Evolutionary conservation across 1,140 invertebrate genomes (phyloP), one percentile per base, ranked within the genome.

Genomic region (Bicyclus anynana): DNA sequence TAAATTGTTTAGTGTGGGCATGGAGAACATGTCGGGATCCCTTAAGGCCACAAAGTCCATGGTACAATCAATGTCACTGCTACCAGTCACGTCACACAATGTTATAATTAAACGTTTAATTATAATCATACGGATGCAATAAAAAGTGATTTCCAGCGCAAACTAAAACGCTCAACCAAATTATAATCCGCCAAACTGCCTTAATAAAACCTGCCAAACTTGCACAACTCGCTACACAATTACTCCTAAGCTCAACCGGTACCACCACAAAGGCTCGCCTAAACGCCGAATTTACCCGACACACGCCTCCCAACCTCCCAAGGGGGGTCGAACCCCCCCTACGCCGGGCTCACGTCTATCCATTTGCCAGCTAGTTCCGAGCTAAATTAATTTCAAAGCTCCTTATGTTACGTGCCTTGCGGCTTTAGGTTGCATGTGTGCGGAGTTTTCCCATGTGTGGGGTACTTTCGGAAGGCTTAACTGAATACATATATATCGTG

Each of bases 321-420:
- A n/a, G 53, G 72, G 73, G 62, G 56, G 58, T 20, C 4, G 12
- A 20, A 16, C 42, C 21, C 60, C 72, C 74, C 73, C 71, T 59
- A 58, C 62, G 58, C 74, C 69, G 63, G 72, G 76, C 82, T 85
- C 83, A 85, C 85, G 85, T 88, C 85, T 88, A 87, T 88, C 85
- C 85, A 87, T 88, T 86, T 88, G 81, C 85, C 79, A 84, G 85
- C 85, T 88, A 88, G 85, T 88, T 87, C 85, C 82, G 77, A 84
- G 84, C 85, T 88, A 88, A 88, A 88, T 88, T 88, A 88, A 88
- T 88, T 88, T 88, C 84, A 85, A 88, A 88, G 85, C 85, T 88
- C 83, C 85, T 88, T 88, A 88, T 86, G 85, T 88, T 88, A 88
- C 85, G 84, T 87, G 82, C 85, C 82, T 85, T 85, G 80, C 79